These are phyloP conservation scores for Nomada goodeniana DNA, from an alignment of 2,888 invertebrate genomes.

Conservation along the genomic window DNA sequence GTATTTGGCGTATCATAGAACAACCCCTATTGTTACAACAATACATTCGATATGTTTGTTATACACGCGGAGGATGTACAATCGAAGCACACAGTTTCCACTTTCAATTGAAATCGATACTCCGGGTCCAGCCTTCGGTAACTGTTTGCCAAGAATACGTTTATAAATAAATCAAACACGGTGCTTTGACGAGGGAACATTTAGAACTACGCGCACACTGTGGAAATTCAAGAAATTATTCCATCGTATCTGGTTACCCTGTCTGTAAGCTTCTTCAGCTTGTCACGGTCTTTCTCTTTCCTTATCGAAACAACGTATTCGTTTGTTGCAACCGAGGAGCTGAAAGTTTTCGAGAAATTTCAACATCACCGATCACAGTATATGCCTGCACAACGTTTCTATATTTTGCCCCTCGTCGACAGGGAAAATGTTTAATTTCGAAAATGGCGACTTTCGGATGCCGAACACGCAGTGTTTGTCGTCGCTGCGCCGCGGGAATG, in stretches of 20 bases:
- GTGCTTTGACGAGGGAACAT: not conserved
- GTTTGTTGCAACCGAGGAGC: not conserved
- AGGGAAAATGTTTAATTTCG: slow-evolving; percentile 13
- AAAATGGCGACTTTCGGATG: slow-evolving; percentile 3
- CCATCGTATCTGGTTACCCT: not conserved
- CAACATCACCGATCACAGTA: not conserved
- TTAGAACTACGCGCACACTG: too few species aligned
- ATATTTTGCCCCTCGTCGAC: too few species aligned
- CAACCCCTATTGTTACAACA: not conserved
- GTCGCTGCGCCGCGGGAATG: not conserved
- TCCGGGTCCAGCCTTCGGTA: too few species aligned
- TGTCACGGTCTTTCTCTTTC: not conserved
- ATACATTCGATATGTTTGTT: not conserved
- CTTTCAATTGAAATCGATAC: not conserved
- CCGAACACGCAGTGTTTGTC: not conserved
- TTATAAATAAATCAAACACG: not conserved
- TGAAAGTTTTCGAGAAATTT: not conserved
- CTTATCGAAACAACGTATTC: not conserved
- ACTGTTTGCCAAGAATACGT: slow-evolving; percentile 6
- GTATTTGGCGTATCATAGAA: not conserved
- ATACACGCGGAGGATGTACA: not conserved
- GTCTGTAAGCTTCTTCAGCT: not conserved
- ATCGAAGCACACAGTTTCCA: not conserved
- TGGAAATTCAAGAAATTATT: not conserved
- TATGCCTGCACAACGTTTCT: not conserved